Evolutionary conservation across 2,113 vertebrate genomes (phyloP), one percentile per base, ranked within the genome.

Genomic region (Ictidomys tridecemlineatus): DNA sequence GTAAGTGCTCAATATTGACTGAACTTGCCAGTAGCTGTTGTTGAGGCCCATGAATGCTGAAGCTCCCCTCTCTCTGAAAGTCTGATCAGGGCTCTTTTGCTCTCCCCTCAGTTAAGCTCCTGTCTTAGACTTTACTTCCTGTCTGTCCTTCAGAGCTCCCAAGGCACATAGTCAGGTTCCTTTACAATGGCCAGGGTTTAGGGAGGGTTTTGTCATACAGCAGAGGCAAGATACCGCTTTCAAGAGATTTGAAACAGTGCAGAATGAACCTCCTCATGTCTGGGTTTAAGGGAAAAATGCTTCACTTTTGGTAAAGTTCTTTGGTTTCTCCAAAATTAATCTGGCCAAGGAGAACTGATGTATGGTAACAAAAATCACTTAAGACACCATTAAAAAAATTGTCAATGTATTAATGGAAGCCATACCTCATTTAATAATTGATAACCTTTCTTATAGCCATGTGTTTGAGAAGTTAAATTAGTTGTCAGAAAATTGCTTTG

Each of bases 401-500:
- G 61, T 32, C 39, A 83, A 9, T 80, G 37, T 77, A 58, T 96
- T 87, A 85, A 63, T 82, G 34, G 85, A 93, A 89, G 48, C 11
- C 58, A 65, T 79, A 87, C 12, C 72, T 96, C 74, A 89, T 83
- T 94, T 94, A 96, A 94, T 85, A 97, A 92, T 90, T 92, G 74
- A 94, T 95, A 97, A 91, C 16, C 42, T 95, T 93, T 95, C 70
- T 84, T 89, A 89, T 32, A 93, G 73, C 22, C 67, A 77, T 69
- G 13, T 86, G 83, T 84, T 95, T 94, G 72, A 94, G 45, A 61
- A 79, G 30, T 48, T 97, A 88, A 97, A 85, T 96, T 95, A 89
- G 86, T 93, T 96, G 89, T 95, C 86, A 97, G 80, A 96, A 96
- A 96, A 89, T 85, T 89, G 58, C 70, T 97, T 92, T 87, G 83